Base-by-base conservation (phyloP, 2,113 vertebrate genomes). In the Miniopterus natalensis region DNA sequence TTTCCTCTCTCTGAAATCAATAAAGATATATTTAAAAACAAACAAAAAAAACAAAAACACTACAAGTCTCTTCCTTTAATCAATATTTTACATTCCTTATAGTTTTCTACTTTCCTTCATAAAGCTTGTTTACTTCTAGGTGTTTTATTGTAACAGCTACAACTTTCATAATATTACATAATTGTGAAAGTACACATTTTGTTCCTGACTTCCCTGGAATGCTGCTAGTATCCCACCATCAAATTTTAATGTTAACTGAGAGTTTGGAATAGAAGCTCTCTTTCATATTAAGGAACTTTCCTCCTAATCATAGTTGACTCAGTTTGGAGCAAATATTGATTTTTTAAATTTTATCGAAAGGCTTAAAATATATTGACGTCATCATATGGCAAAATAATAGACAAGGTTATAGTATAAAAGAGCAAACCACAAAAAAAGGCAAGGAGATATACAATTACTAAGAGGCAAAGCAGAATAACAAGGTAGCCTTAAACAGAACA, bases 381-480 rank as follows among this genome's bases (percentile, higher is more conserved):
- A 79, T 80, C 31, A 59, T 23, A 77, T 20, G 2, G n/a, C 84
- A 88, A 94, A 88, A 85, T 20, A 27, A 18, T 14, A 91, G 81
- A 90, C 36, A 75, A 55, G 9, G 29, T 65, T 84, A 88, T 27
- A 66, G 4, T 45, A 89, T 55, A 88, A 78, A 93, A 95, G 93
- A 42, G 14, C 12, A 73, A 95, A 90, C 68, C 53, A 81, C 77
- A 63, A 77, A 65, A 55, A 31, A 85, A 83, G 29, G 40, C 11
- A 83, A 68, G 14, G 63, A 84, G 59, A 79, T 53, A 92, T 15
- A 78, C 6, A 40, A 65, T 18, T 81, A 93, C 6, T 85, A 92
- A 77, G 14, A 90, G 25, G 79, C n/a, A 90, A 90, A 92, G 40
- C 49, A 87, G 51, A 85, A 25, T 40, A 94, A 90, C 21, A 84